Evolutionary conservation across 2,888 invertebrate genomes (phyloP).

Genomic region (Cephus nigrinus): DNA sequence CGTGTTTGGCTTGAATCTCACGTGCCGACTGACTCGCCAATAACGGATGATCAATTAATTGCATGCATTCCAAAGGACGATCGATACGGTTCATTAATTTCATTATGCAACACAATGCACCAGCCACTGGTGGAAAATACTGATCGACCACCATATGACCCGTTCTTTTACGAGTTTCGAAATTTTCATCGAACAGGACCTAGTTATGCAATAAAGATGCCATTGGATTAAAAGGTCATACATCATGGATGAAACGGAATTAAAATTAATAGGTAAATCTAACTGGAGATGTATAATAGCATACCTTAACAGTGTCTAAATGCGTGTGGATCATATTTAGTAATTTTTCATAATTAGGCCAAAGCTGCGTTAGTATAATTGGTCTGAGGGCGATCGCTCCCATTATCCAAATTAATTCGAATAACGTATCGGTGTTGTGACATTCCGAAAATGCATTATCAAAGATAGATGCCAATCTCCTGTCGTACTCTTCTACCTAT

Average conservation of each 20-base stretch:
- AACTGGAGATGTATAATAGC: background rate
- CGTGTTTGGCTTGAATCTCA: slow-evolving; percentile 42
- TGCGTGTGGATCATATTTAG: slow-evolving; percentile 75
- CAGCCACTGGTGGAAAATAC: slow-evolving; percentile 82
- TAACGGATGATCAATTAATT: slow-evolving; percentile 75
- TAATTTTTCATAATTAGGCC: slow-evolving; percentile 75
- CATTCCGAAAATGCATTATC: slow-evolving; percentile 86
- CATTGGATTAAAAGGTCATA: slow-evolving; percentile 1
- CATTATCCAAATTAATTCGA: slow-evolving; percentile 78
- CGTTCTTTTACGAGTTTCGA: slow-evolving; percentile 26
- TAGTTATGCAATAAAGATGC: slow-evolving; percentile 20
- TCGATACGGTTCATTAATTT: slow-evolving; percentile 74
- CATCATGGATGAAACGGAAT: background rate
- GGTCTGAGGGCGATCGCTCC: slow-evolving; percentile 82
- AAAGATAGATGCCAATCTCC: slow-evolving; percentile 82
- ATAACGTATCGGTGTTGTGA: slow-evolving; percentile 72
- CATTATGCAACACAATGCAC: slow-evolving; percentile 78
- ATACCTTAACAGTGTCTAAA: slow-evolving; percentile 74
- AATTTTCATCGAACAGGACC: slow-evolving; percentile 47
- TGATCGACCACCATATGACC: slow-evolving; percentile 68
- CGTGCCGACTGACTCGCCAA: slow-evolving; percentile 41
- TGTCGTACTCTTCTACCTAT: slow-evolving; percentile 77
- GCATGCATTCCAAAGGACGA: slow-evolving; percentile 72
- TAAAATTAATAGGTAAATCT: background rate
- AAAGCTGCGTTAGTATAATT: slow-evolving; percentile 78